Conservation (phyloP, 64 coral and sea anemone species). For the Montipora foliosa region DNA sequence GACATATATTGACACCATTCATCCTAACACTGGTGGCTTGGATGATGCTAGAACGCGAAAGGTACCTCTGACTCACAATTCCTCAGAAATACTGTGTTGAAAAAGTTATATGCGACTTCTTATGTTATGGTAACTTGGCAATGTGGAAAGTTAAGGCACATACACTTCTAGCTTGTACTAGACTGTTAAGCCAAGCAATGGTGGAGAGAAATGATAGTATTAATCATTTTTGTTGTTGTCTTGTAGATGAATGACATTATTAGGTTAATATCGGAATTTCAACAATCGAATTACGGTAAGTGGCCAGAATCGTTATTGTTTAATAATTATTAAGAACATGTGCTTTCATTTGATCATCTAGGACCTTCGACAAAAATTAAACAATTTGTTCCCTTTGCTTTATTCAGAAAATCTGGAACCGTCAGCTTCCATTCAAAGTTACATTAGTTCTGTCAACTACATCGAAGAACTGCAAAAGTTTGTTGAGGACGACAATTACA, state of each 20-base stretch:
- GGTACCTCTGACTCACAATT: slow-evolving; percentile 12
- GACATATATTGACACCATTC: slow-evolving; percentile 92
- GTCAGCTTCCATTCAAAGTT: slow-evolving; percentile 80
- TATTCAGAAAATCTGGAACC: slow-evolving; percentile 82
- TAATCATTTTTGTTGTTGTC: no score
- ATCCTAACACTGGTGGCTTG: slow-evolving; percentile 94
- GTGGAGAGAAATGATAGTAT: no score
- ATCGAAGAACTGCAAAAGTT: slow-evolving; percentile 99
- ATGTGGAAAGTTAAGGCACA: no score
- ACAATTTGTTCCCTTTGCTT: background rate
- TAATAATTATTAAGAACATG: no score
- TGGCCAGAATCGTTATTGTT: no score
- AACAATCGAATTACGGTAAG: slow-evolving; percentile 95
- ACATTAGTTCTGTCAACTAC: slow-evolving; percentile 95
- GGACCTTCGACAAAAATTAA: background rate
- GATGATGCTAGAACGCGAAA: slow-evolving; percentile 92
- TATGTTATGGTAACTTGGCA: no score
- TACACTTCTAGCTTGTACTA: no score
- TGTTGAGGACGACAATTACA: slow-evolving; percentile 97
- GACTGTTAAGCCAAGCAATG: no score
- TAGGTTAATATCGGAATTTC: slow-evolving; percentile 94
- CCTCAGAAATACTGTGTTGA: no score
- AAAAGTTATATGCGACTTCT: no score
- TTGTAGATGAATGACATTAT: slow-evolving; percentile 96
- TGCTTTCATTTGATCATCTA: no score